Evolutionary conservation across 2,797 vertebrate species (phyloP).

Genomic region (Syngnathus rostellatus): DNA sequence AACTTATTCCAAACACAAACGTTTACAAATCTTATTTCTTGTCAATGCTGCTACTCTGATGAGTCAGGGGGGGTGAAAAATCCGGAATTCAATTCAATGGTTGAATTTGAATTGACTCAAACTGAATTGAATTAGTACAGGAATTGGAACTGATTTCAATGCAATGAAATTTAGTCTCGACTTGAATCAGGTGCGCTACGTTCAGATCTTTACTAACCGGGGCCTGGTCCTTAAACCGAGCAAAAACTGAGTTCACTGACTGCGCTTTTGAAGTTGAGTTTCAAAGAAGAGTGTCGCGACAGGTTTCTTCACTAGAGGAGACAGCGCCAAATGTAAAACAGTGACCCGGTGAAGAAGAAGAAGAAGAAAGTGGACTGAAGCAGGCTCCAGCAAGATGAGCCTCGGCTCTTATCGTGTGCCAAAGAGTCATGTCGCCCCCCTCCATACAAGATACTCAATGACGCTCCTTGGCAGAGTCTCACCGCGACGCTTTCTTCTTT

Average conservation of each 20-base stretch:
- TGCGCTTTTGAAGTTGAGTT: constrained; percentile 10
- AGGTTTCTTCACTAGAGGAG: neutral
- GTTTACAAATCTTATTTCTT: too few species aligned
- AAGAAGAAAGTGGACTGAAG: constrained; percentile 26
- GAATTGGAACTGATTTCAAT: too few species aligned
- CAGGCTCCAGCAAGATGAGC: constrained; percentile 14
- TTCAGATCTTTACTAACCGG: too few species aligned
- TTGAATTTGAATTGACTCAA: too few species aligned
- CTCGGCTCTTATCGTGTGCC: constrained; percentile 35
- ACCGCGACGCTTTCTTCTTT: constrained; percentile 31
- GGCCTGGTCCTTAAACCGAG: neutral
- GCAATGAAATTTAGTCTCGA: too few species aligned
- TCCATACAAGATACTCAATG: constrained; percentile 18
- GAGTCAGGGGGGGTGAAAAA: too few species aligned
- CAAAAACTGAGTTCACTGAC: neutral
- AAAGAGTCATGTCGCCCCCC: constrained; percentile 20
- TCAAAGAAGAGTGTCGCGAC: neutral
- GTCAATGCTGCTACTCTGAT: too few species aligned
- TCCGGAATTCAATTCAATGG: too few species aligned
- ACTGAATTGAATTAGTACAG: too few species aligned
- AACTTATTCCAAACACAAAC: too few species aligned
- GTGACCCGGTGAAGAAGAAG: neutral
- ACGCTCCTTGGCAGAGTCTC: constrained; percentile 32
- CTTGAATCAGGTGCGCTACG: too few species aligned
- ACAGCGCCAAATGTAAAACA: neutral